Conservation (phyloP, 2,888 invertebrate genomes). For the Helleia helle region DNA sequence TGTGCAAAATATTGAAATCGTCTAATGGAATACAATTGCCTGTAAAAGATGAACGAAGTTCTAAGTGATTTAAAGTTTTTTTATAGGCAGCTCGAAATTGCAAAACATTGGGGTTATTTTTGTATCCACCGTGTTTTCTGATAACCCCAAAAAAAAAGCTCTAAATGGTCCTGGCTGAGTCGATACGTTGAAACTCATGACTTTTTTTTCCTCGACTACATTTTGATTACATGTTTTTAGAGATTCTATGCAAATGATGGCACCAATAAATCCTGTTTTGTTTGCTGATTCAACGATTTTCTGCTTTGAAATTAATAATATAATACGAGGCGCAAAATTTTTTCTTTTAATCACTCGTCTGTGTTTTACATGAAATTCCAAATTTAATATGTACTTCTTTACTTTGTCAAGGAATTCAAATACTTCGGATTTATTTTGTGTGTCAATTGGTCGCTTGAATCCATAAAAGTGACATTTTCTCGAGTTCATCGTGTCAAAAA, state of each 20-base stretch:
- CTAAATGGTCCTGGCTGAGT: neutral
- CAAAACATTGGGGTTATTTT: neutral
- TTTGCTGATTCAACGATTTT: neutral
- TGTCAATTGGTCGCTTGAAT: neutral
- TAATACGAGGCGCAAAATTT: neutral
- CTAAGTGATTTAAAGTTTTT: neutral
- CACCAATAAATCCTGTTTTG: slow-evolving; percentile 5
- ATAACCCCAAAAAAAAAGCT: neutral
- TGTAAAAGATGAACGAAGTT: neutral
- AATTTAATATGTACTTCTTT: neutral
- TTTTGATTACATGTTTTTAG: no score
- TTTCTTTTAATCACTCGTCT: neutral
- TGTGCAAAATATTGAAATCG: neutral
- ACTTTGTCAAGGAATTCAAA: neutral
- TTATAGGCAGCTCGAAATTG: no score
- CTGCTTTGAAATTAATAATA: neutral
- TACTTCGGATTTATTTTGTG: neutral
- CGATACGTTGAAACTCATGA: neutral
- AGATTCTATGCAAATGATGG: neutral
- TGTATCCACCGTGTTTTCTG: neutral
- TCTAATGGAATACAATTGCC: neutral
- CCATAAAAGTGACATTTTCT: slow-evolving; percentile 3
- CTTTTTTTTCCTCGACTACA: no score
- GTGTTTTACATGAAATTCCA: neutral
- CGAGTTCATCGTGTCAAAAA: slow-evolving; percentile 2